Evolutionary conservation across 2,797 vertebrate genomes (phyloP), one percentile per base, ranked within the genome.

Genomic region (Bucorvus abyssinicus): DNA sequence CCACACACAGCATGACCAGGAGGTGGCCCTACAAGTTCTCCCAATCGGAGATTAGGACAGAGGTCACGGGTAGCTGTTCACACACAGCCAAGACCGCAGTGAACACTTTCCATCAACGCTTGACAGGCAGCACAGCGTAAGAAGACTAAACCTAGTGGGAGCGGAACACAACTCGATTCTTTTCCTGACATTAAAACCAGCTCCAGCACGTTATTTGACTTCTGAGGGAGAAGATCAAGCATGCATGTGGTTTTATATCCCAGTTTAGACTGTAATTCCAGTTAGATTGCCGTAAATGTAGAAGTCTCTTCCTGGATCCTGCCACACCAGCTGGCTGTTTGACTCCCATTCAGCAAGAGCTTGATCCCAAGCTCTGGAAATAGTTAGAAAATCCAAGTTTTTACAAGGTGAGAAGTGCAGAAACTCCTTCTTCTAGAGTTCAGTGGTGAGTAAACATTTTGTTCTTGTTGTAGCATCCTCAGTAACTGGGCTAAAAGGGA

Each of bases 371-470:
- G 79, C 23, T 93, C 70, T 87, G 15, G 55, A 93, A 76, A 76
- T 70, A 27, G 40, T 68, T 49, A 75, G 77, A 71, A 95, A 86
- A 56, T 38, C 32, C 44, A 82, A 78, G 90, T 82, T 91, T 65
- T 57, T 63, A 93, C 59, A 22, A 32, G 64, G 77, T 44, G 78
- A 53, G 45, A 81, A n/a, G 63, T 90, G 85, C 73, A 85, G 65
- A 84, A 75, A 90, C 30, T 61, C 20, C 57, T 44, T 19, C 84
- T 76, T 90, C 97, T 99, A 99, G 93, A 99, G 99, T 97, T 99
- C 99, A 81, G 99, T 99, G 90, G 99, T 99, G 97, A 99, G 98
- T 97, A 99, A 98, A 96, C 99, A 98, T 96, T 98, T 98, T 26
- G 97, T 97, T 97, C 93, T 97, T 85, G 97, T 88, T 96, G 97